Percentiles rank a stretch among this genome's conserved stretches.
Evolutionary conservation across 2,797 vertebrate genomes (phyloP).

Genomic region (Periparus ater): DNA sequence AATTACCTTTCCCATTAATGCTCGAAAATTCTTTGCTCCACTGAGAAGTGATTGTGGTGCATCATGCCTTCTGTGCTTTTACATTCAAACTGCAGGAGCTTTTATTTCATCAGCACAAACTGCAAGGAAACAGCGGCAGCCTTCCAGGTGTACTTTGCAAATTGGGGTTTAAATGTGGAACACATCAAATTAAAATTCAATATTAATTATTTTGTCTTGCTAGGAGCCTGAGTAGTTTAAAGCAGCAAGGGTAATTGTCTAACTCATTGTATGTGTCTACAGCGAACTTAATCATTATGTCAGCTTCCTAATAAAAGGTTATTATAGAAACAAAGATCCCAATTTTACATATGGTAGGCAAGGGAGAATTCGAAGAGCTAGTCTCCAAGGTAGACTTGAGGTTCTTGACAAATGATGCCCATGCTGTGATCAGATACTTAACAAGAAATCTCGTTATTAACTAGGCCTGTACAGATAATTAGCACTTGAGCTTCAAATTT

Average conservation of each 20-base stretch:
- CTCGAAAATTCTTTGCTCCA: constrained; percentile 82
- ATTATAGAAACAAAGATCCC: constrained; percentile 99
- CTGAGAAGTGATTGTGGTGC: constrained; percentile 81
- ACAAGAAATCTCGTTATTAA: constrained; percentile 99
- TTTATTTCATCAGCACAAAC: constrained; percentile 91
- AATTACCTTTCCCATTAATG: constrained; percentile 88
- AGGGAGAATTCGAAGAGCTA: constrained; percentile 87
- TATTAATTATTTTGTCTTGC: constrained; percentile 96
- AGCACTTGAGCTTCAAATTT: constrained; percentile 99
- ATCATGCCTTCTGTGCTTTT: constrained; percentile 81
- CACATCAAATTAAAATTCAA: constrained; percentile 95
- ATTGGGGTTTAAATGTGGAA: constrained; percentile 94
- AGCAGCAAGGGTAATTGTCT: constrained; percentile 88
- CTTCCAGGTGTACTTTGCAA: constrained; percentile 95
- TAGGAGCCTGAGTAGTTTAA: constrained; percentile 88
- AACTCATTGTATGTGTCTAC: constrained; percentile 89
- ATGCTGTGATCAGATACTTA: constrained; percentile 99
- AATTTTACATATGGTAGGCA: constrained; percentile 98
- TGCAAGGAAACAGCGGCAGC: constrained; percentile 82
- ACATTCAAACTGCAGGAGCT: constrained; percentile 82
- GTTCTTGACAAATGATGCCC: constrained; percentile 96
- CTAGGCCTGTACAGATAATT: constrained; percentile 99
- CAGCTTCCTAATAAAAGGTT: constrained; percentile 99
- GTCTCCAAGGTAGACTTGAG: constrained; percentile 93
- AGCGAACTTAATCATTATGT: constrained; percentile 97